phyloP scores from a whole-genome alignment of 2,113 vertebrate genomes.

The Takifugu bimaculatus region DNA sequence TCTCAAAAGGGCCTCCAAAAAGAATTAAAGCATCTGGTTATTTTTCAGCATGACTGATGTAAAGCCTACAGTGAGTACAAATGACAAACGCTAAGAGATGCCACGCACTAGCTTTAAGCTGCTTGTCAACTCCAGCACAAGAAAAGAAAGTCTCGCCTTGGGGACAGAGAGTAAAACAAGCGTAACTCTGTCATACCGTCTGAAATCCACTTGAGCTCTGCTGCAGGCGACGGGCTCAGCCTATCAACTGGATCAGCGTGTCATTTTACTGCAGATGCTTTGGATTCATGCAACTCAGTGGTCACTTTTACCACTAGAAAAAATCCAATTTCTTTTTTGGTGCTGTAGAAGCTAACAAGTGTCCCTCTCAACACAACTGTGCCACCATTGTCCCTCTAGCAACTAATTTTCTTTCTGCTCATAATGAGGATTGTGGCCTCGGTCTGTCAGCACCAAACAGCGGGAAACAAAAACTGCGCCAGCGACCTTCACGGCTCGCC shows the following conservation, averaged over 20 bases:
- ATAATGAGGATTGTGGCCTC: background rate
- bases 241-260: constrained; percentile 39
- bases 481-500: constrained; percentile 32
- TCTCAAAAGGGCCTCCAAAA: background rate
- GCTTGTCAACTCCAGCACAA: constrained; percentile 32
- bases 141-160: constrained; percentile 51
- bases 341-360: constrained; percentile 2
- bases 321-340: no score
- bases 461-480: background rate
- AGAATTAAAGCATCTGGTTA: background rate
- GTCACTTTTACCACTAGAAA: background rate
- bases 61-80: constrained; percentile 32
- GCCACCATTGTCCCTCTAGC: constrained; percentile 25
- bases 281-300: constrained; percentile 1
- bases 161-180: constrained; percentile 45
- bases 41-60: constrained; percentile 31
- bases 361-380: background rate
- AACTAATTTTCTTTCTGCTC: constrained; percentile 8
- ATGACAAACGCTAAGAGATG: constrained; percentile 43
- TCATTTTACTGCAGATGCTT: constrained; percentile 14
- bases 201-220: constrained; percentile 38
- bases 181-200: constrained; percentile 27
- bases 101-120: constrained; percentile 40
- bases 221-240: constrained; percentile 40
- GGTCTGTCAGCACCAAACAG: background rate